Evolutionary conservation across 2,113 vertebrate genomes (phyloP).

Genomic region (Actenoides lindsayi): DNA sequence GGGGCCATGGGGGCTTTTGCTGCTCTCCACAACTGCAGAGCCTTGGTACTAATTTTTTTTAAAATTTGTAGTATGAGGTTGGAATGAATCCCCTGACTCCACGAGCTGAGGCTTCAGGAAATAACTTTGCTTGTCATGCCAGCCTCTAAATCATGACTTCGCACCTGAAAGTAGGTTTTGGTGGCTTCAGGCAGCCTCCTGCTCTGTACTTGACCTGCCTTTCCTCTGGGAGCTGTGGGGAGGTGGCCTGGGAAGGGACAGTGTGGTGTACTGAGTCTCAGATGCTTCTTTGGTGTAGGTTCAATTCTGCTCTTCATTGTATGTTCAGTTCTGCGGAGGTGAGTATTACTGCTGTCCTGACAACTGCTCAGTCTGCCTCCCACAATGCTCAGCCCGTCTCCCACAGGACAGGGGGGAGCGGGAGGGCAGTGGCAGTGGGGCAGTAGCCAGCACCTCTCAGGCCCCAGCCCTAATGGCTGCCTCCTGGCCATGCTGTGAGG

Average conservation of each 20-base stretch:
- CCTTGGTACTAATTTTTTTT: not conserved
- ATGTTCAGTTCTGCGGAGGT: too few species aligned
- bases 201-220: not conserved
- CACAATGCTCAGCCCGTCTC: too few species aligned
- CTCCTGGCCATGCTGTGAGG: not conserved
- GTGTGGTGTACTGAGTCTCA: too few species aligned
- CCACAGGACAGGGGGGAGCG: too few species aligned
- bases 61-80: not conserved
- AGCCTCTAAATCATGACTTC: not conserved
- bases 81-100: not conserved
- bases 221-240: not conserved
- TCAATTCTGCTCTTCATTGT: too few species aligned
- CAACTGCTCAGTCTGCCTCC: too few species aligned
- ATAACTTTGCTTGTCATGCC: not conserved
- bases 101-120: not conserved
- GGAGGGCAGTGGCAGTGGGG: accelerated
- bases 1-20: accelerated
- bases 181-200: not conserved
- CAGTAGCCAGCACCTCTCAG: not conserved
- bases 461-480: not conserved
- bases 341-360: too few species aligned
- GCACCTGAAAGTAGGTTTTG: not conserved
- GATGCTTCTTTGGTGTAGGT: too few species aligned
- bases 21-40: not conserved
- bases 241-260: not conserved